These are phyloP conservation scores for Phortica variegata DNA, from an alignment of 1,140 invertebrate genomes.

Conservation along the genomic window DNA sequence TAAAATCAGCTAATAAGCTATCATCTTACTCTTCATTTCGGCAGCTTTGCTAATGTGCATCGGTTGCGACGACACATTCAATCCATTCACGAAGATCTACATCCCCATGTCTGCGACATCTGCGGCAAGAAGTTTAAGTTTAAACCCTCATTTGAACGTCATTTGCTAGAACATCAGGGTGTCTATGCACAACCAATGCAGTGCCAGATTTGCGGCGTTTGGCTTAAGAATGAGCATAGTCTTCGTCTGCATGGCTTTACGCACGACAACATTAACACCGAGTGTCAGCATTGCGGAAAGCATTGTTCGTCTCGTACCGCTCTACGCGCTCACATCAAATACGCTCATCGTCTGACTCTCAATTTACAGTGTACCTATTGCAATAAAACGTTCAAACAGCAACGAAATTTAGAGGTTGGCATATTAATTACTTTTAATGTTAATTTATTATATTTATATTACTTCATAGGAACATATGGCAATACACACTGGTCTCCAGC, in stretches of 20 bases:
- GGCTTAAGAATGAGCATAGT: slow-evolving; percentile 47
- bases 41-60: slow-evolving; percentile 39
- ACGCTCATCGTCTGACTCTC: slow-evolving; percentile 40
- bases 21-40: slow-evolving; percentile 1
- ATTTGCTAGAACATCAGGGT: slow-evolving; percentile 43
- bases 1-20: neutral
- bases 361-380: slow-evolving; percentile 48
- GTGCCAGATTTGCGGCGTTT: slow-evolving; percentile 39
- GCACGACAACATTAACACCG: slow-evolving; percentile 35
- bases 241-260: slow-evolving; percentile 39
- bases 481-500: slow-evolving; percentile 52
- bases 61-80: slow-evolving; percentile 40
- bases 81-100: slow-evolving; percentile 43
- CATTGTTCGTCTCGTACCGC: slow-evolving; percentile 37
- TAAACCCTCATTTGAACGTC: slow-evolving; percentile 45
- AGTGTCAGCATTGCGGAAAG: slow-evolving; percentile 40
- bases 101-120: slow-evolving; percentile 46
- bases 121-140: slow-evolving; percentile 51
- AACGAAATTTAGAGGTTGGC: slow-evolving; percentile 33
- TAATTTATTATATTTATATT: neutral
- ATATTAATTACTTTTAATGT: neutral
- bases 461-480: slow-evolving; percentile 45
- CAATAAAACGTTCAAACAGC: slow-evolving; percentile 47
- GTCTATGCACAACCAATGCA: slow-evolving; percentile 39
- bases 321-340: slow-evolving; percentile 39